Evolutionary conservation across 2,797 vertebrate species (phyloP), one percentile per base, ranked within the genome.

Genomic region (Periophthalmus magnuspinnatus): DNA sequence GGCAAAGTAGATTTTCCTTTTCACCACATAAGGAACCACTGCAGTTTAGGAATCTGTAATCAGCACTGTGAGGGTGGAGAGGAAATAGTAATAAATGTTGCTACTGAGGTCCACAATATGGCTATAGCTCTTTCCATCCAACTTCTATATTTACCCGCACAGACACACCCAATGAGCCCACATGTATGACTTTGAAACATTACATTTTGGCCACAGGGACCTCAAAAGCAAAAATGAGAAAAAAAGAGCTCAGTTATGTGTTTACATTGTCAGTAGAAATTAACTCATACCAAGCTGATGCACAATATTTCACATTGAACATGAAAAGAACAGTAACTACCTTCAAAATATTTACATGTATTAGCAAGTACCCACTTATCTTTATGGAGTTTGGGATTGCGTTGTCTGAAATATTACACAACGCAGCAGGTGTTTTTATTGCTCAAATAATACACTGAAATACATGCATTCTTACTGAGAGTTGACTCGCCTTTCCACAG

Each of bases 81-180:
- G 72, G 71, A 87, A 88, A 86, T 86, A 85, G 83, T 86, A 85
- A 84, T 73, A 84, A 82, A 77, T 85, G 81, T 87, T 80, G 77
- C 67, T 17, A 79, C 54, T 78, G 76, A 79, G 74, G 72, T 73
- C 76, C 8, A 21, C 62, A 66, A 8, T 77, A 71, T 74, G 80
- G 76, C 79, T 85, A 54, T 55, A 68, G 77, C 52, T 55, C 56
- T 75, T 71, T 80, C 70, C 65, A 78, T 78, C 33, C 63, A 74
- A 65, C 62, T 80, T 73, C 84, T 89, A 76, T 90, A 91, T 91
- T 90, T 88, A 88, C 78, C 67, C 63, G 73, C 55, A 76, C 24
- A 68, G 45, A 32, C 85, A 77, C 87, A 86, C 88, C 86, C 86
- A 81, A 33, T 41, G 62, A 65, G 36, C 77, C 85, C 80, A 84